Base-by-base conservation (phyloP, 2,888 invertebrate genomes). In the Epirrita christyi region DNA sequence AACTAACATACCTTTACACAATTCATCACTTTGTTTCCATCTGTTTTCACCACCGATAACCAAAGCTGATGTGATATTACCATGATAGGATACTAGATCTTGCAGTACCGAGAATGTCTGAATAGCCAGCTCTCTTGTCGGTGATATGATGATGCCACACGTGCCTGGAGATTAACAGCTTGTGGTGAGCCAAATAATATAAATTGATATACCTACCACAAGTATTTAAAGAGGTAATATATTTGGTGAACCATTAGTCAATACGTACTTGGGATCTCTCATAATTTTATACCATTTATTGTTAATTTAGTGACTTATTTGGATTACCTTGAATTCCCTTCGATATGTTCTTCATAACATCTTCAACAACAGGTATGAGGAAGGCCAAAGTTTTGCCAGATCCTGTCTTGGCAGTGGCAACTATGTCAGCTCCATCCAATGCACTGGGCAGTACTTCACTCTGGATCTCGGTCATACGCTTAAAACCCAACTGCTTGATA, bases 301-400 rank as follows among this genome's bases (percentile, higher is more conserved):
- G 4, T 21, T 21, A 21, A 21, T 3, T 4, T 21, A 21, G 21
- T 21, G 21, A 21, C 14, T 8, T 32, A 32, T 32, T 1, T 13
- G 11, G 14, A 8, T 10, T 72, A 83, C 83, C 81, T 67, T 70
- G 58, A 48, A 61, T 40, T 21, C 66, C 45, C 14, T 71, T 74
- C 8, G 70, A 64, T 57, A 70, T 47, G 50, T 67, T 64, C 81
- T 97, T 97, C 73, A 95, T 92, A 51, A 98, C 95, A 47, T 97
- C 90, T 86, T 99, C 98, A n/a, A 99, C 93, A 8, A 96, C 96
- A 6, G 99, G 99, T 63, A 99, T 95, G 0, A 99, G 93, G 81
- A 99, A 99, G 0, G 99, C 98, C 54, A 99, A 86, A 0, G 99
- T 99, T 92, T 99, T 99, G 47, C 98, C 98, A 55, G 98, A 98